Evolutionary conservation across 2,113 vertebrate genomes (phyloP).

Genomic region (Acanthisitta chloris): DNA sequence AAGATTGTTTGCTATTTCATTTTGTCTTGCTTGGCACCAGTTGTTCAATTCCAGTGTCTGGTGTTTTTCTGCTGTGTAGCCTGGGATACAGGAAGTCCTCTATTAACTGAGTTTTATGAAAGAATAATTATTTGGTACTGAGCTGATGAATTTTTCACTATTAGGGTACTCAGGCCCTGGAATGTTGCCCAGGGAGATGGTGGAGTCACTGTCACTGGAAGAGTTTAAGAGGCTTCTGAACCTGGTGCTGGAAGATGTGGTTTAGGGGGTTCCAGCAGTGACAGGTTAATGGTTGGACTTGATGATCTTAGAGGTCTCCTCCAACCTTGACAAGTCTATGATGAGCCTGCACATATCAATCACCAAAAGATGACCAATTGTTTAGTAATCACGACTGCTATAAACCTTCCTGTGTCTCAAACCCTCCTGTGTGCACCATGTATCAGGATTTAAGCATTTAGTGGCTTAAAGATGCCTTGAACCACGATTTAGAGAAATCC

Average conservation of each 20-base stretch:
- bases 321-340: too few relatives aligned
- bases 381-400: background rate
- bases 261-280: too few relatives aligned
- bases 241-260: too few relatives aligned
- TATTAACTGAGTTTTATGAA: background rate
- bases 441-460: background rate
- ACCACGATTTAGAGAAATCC: background rate
- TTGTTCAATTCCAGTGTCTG: background rate
- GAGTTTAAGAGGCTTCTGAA: too few relatives aligned
- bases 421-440: rapidly evolving
- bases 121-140: background rate
- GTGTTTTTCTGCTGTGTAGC: background rate
- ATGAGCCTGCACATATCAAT: background rate
- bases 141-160: too few relatives aligned
- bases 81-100: background rate
- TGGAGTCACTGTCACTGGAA: too few relatives aligned
- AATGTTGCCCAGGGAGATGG: too few relatives aligned
- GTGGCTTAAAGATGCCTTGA: background rate
- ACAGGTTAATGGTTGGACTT: too few relatives aligned
- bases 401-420: background rate
- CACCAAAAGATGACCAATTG: background rate
- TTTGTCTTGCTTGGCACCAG: background rate
- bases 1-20: background rate
- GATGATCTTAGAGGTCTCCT: too few relatives aligned
- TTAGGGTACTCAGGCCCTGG: too few relatives aligned